phyloP scores from a whole-genome alignment of 2,797 vertebrate species.

The Poecilia gillii region DNA sequence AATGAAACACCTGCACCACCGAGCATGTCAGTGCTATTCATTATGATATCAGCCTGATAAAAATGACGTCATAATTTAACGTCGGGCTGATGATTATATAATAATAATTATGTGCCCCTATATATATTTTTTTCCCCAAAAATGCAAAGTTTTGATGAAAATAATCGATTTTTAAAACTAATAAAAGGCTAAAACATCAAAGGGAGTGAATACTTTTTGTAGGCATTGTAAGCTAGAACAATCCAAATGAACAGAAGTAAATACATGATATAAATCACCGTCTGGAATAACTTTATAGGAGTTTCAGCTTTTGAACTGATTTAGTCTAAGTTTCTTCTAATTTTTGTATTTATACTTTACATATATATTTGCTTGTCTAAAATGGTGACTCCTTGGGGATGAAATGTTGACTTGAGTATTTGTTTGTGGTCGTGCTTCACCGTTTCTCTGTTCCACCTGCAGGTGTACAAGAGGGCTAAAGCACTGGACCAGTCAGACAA shows the following conservation, averaged over 20 bases:
- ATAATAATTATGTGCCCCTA: too few species aligned
- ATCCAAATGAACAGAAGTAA: background rate
- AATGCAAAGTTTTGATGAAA: too few species aligned
- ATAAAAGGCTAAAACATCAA: background rate
- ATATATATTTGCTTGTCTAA: background rate
- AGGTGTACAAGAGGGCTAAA: conserved; percentile 99
- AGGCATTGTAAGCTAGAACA: background rate
- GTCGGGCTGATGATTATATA: too few species aligned
- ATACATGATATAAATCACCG: background rate
- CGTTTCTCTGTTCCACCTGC: conserved; percentile 6
- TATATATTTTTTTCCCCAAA: too few species aligned
- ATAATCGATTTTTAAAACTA: background rate
- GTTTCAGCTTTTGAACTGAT: background rate
- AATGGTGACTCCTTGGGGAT: background rate
- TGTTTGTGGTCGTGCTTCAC: background rate
- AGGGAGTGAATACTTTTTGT: background rate
- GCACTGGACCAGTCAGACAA: conserved; percentile 99
- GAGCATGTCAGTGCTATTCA: too few species aligned
- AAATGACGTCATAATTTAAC: too few species aligned
- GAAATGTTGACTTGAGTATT: background rate
- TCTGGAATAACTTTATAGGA: background rate
- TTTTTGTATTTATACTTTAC: background rate
- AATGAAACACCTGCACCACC: too few species aligned
- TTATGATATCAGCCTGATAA: too few species aligned
- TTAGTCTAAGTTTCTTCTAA: background rate